Evolutionary conservation across 2,797 vertebrate species (phyloP), one percentile per base, ranked within the genome.

Genomic region (Chelon auratus): DNA sequence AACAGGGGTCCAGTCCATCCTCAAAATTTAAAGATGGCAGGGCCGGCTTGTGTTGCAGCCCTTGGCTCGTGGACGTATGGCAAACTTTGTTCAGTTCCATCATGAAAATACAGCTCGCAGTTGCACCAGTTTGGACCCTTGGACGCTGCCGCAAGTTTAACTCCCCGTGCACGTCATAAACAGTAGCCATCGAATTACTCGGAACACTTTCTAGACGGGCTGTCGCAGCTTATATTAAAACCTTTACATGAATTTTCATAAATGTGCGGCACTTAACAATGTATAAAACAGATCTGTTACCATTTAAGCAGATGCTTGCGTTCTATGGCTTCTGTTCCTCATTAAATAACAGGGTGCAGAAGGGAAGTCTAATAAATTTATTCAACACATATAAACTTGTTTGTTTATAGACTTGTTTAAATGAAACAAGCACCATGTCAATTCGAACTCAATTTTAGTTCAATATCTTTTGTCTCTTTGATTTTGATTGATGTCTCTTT

Each of bases 1-100:
- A 75, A 68, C 67, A 58, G 77, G 85, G 77, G 81, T 87, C 75
- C 75, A 59, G 57, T 81, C 73, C 64, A 55, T 87, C 75, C 20
- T 72, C 48, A 67, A 63, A 72, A 80, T 75, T 80, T 71, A 83
- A 83, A 81, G 55, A 85, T 83, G 82, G 76, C 68, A 55, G 71
- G 17, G 47, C 68, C 58, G 37, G 75, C 69, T 89, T 72, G 45
- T 67, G 65, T 83, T 87, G 67, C 75, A 78, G 74, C 65, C 65
- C 66, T 76, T 83, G 77, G 82, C 74, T 81, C 47, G 3, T 54
- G 53, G 53, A 56, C 15, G 18, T 61, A 52, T 56, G 55, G 53
- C 61, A 71, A 66, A 81, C 62, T 59, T 68, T 63, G 53, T 74
- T 70, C 45, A 43, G 47, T 75, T 90, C 67, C 62, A 63, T 82